These are phyloP conservation scores for Monochamus saltuarius DNA, from an alignment of 1,140 invertebrate species.

Conservation along the genomic window DNA sequence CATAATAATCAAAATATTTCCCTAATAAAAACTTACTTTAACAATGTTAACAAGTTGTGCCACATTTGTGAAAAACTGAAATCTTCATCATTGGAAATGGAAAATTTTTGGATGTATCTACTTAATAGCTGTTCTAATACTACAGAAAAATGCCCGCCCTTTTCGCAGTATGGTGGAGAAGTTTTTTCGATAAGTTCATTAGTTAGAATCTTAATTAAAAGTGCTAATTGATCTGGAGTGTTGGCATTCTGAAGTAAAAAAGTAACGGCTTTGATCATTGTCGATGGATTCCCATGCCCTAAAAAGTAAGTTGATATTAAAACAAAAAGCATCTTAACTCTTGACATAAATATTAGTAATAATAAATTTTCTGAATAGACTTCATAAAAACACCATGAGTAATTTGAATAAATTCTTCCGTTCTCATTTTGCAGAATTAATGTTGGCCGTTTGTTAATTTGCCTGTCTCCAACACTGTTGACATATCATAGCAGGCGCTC, in stretches of 20 bases:
- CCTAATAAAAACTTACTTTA: conserved; percentile 48
- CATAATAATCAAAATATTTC: neutral
- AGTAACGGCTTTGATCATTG: conserved; percentile 56
- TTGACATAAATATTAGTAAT: conserved; percentile 1
- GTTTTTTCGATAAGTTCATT: conserved; percentile 48
- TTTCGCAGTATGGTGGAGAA: conserved; percentile 42
- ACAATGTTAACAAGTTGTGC: conserved; percentile 54
- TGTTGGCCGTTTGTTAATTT: no score
- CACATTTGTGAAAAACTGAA: conserved; percentile 48
- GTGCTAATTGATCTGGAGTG: conserved; percentile 55
- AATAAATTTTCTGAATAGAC: no score
- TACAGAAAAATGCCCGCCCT: conserved; percentile 57
- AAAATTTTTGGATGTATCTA: conserved; percentile 38
- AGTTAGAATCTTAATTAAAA: conserved; percentile 57
- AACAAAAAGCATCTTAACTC: neutral
- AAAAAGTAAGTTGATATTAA: conserved; percentile 31
- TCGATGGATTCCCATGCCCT: conserved; percentile 59
- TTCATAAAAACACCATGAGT: no score
- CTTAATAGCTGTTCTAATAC: conserved; percentile 54
- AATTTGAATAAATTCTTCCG: no score
- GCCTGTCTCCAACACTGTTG: no score
- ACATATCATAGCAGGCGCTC: no score
- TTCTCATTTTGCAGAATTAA: no score
- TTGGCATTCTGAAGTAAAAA: conserved; percentile 58
- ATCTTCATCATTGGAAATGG: conserved; percentile 31